These are phyloP conservation scores for Zosterops japonicus DNA, from an alignment of 2,113 vertebrate species.

Conservation along the genomic window DNA sequence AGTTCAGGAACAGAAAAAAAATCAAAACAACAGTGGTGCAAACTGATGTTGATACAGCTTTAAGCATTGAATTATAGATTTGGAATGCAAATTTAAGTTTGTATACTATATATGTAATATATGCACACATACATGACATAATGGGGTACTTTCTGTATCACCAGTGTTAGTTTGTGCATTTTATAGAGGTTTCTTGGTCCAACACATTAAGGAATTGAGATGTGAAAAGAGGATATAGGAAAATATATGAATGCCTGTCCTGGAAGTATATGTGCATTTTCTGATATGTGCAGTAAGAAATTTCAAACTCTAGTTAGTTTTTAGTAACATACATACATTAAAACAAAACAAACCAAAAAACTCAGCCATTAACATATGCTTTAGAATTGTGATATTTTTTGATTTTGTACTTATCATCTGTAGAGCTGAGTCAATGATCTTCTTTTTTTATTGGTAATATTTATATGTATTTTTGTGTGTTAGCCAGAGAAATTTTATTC, in stretches of 20 bases:
- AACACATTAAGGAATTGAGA: conserved; percentile 3
- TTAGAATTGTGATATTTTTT: conserved; percentile 60
- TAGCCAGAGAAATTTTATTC: neutral
- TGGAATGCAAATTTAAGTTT: neutral
- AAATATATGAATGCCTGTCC: neutral
- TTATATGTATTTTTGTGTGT: neutral
- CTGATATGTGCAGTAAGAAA: neutral
- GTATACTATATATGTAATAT: neutral
- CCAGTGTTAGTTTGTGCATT: neutral
- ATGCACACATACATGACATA: neutral
- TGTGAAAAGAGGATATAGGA: neutral
- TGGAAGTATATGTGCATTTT: neutral
- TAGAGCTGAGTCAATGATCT: neutral
- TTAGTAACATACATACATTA: neutral
- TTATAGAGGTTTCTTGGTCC: conserved; percentile 20
- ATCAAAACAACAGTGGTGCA: neutral
- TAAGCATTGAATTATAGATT: neutral
- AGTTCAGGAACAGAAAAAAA: neutral
- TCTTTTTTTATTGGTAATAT: conserved; percentile 11
- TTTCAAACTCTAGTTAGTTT: neutral
- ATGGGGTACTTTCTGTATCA: neutral
- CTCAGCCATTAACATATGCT: conserved; percentile 31
- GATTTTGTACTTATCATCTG: conserved; percentile 11
- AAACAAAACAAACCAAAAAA: neutral
- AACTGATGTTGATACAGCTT: neutral